Evolutionary conservation across 2,797 vertebrate genomes (phyloP).

Genomic region (Cirrhinus molitorella): DNA sequence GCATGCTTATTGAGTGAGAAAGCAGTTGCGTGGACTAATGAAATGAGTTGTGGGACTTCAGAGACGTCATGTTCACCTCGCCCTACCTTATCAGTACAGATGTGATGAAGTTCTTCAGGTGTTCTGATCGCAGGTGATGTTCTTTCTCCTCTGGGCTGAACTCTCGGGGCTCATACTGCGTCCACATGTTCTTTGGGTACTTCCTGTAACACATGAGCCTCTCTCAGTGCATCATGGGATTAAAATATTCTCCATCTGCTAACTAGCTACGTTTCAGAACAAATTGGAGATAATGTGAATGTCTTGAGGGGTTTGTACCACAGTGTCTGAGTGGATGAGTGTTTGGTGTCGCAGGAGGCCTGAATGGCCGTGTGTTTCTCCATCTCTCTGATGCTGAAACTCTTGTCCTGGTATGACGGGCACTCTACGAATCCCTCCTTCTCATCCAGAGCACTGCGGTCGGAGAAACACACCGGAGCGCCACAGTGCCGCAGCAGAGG

Average conservation of each 20-base stretch:
- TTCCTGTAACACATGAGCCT: slow-evolving; percentile 75
- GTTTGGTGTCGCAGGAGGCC: slow-evolving; percentile 74
- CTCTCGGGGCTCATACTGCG: slow-evolving; percentile 83
- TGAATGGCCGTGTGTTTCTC: slow-evolving; percentile 82
- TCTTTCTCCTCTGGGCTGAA: slow-evolving; percentile 80
- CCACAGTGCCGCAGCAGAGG: slow-evolving; percentile 79
- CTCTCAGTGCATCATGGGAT: not conserved
- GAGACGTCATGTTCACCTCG: not conserved
- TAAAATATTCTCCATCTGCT: not conserved
- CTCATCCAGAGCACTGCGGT: slow-evolving; percentile 74
- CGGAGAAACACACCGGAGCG: slow-evolving; percentile 76
- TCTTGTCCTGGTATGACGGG: slow-evolving; percentile 81
- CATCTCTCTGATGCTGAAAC: slow-evolving; percentile 82
- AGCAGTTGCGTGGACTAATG: not conserved
- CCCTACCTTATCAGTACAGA: slow-evolving; percentile 80
- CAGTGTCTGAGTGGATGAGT: slow-evolving; percentile 84
- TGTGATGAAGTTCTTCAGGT: slow-evolving; percentile 79
- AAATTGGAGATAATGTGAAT: not conserved
- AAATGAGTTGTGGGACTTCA: not conserved
- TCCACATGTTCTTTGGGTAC: slow-evolving; percentile 81
- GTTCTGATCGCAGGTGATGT: slow-evolving; percentile 71
- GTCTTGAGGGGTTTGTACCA: slow-evolving; percentile 76
- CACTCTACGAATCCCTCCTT: slow-evolving; percentile 81
- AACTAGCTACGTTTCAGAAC: not conserved
- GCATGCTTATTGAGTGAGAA: not conserved